Conservation (phyloP, 2,797 vertebrate genomes). For the Eidolon dupreanum region DNA sequence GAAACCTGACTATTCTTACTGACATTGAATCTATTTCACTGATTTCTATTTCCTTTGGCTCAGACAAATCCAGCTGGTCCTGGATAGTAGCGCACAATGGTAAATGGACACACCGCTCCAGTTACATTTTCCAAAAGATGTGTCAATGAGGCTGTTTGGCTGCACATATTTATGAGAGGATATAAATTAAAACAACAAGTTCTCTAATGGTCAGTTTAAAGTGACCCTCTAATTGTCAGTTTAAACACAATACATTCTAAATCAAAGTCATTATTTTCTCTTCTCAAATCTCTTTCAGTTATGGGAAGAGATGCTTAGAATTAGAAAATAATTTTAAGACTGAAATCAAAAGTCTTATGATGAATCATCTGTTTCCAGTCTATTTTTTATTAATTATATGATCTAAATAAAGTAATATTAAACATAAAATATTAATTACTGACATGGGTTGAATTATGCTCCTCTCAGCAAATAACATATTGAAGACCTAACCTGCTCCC, state of each 20-base stretch:
- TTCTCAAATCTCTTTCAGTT: neutral
- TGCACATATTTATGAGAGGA: neutral
- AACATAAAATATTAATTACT: neutral
- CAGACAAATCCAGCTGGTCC: neutral
- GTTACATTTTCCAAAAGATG: neutral
- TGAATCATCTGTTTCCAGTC: neutral
- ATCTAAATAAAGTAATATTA: neutral
- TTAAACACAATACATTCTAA: neutral
- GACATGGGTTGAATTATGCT: neutral
- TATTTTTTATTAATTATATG: neutral
- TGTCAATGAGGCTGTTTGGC: neutral
- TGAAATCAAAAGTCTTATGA: neutral
- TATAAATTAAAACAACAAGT: neutral
- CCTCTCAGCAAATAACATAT: no score
- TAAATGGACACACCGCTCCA: neutral
- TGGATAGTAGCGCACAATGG: neutral
- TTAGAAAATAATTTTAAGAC: neutral
- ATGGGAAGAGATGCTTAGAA: neutral
- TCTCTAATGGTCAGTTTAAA: no score
- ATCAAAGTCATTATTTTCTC: neutral
- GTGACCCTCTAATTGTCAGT: neutral
- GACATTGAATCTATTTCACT: neutral
- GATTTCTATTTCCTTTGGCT: neutral
- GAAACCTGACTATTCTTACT: neutral
- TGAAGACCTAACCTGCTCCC: neutral